phyloP scores from a whole-genome alignment of 35 echinoderm and acorn worm genomes.

The Strongylocentrotus purpuratus region DNA sequence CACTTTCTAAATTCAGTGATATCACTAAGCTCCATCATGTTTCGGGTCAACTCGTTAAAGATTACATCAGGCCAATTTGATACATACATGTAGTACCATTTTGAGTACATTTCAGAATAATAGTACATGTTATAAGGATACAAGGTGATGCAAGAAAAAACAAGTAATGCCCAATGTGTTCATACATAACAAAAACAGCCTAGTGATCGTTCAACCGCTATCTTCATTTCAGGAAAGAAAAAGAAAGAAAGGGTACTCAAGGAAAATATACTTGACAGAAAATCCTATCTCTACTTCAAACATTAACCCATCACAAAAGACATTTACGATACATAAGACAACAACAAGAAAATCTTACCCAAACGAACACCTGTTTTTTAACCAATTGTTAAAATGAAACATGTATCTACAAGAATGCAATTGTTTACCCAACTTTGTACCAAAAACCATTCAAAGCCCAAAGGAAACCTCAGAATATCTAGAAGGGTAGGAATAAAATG shows the following conservation, averaged over 20 bases:
- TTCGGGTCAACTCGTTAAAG: neutral
- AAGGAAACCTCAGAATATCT: too few species aligned
- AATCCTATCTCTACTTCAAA: neutral
- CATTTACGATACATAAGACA: neutral
- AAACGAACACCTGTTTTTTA: too few species aligned
- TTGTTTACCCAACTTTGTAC: too few species aligned
- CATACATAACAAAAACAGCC: neutral
- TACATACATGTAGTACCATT: neutral
- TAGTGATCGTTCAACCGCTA: too few species aligned
- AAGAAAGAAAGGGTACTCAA: neutral
- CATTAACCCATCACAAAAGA: neutral
- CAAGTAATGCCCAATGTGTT: neutral
- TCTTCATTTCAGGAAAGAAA: neutral
- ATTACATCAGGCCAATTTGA: neutral
- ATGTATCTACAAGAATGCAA: too few species aligned
- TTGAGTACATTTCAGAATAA: neutral
- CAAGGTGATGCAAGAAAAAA: neutral
- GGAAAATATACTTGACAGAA: neutral
- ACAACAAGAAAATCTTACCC: too few species aligned
- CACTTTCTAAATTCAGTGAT: too few species aligned
- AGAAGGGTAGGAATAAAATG: too few species aligned
- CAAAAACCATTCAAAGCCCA: too few species aligned
- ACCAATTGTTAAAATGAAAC: too few species aligned
- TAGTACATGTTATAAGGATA: neutral
- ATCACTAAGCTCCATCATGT: too few species aligned